Base-by-base conservation (phyloP, 2,797 vertebrate species). In the Sardinella longiceps region DNA sequence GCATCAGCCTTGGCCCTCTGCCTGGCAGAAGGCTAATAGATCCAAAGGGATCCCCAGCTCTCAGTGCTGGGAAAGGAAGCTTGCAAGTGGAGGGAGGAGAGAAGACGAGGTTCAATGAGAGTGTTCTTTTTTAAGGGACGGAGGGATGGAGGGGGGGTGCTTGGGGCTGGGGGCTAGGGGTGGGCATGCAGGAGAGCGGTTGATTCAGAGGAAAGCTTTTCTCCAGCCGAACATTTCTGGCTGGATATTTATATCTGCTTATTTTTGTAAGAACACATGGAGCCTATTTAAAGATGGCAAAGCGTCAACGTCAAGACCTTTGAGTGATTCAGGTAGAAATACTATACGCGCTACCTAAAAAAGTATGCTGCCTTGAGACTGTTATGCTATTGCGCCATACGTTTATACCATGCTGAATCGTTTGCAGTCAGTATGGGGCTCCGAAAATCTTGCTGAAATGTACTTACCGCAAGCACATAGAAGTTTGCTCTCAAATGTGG, bases 31-130 rank as follows among this genome's bases (percentile, higher is more conserved):
- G 84, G 86, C 63, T 90, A 87, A 87, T 86, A 63, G 83, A 88
- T 86, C 87, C 84, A 25, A 85, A 85, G 89, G 89, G 87, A 88
- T 91, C 81, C 60, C 43, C 88, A 60, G 56, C 50, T 84, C 85
- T 88, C 81, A 85, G 58, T 56, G 33, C 84, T 87, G 84, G 83
- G 85, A 86, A 85, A 80, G 81, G 87, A 88, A 84, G 70, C 84
- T 86, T 45, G 81, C 82, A 84, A 83, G 70, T 85, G 77, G 85
- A 48, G 81, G 83, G 82, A 85, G 10, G 82, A 63, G 82, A 74
- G 80, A 84, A 51, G 80, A 51, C 66, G 70, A 83, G 84, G 82
- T 39, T 43, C 39, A 87, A 58, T 28, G 66, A 63, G 83, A 84
- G 86, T 85, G 84, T 85, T 77, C 37, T 33, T 39, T 39, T 77